These are phyloP conservation scores for Pimephales promelas DNA, from an alignment of 2,113 vertebrate species.

Conservation along the genomic window DNA sequence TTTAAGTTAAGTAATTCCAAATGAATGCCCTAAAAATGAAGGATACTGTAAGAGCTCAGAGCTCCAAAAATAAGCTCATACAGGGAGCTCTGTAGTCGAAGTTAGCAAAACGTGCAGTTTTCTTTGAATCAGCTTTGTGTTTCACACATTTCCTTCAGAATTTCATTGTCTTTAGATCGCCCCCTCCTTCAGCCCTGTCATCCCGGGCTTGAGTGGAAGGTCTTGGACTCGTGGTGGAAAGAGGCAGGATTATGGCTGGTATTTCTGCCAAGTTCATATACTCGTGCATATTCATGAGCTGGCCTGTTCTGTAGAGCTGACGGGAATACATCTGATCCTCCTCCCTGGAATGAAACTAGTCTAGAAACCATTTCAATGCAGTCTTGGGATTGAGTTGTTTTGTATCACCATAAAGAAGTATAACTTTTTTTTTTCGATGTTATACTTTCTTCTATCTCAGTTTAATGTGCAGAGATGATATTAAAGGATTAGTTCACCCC, in stretches of 20 bases:
- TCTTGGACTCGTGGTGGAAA: slow-evolving; percentile 10
- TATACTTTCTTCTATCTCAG: background rate
- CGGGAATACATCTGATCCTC: slow-evolving; percentile 16
- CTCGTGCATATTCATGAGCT: slow-evolving; percentile 31
- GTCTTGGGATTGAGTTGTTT: slow-evolving; percentile 12
- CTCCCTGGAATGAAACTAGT: slow-evolving; percentile 12
- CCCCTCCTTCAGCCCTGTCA: slow-evolving; percentile 2
- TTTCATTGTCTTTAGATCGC: background rate
- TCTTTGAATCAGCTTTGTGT: slow-evolving; percentile 2
- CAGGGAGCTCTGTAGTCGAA: background rate
- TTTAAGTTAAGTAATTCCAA: too few relatives aligned
- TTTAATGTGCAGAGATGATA: background rate
- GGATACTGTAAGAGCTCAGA: too few relatives aligned
- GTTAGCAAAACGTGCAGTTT: background rate
- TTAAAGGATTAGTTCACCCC: too few relatives aligned
- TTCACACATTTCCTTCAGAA: slow-evolving; percentile 19
- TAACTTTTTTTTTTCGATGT: too few relatives aligned
- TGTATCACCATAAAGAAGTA: background rate
- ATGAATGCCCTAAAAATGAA: too few relatives aligned
- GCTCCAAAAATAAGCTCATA: too few relatives aligned
- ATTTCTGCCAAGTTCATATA: background rate
- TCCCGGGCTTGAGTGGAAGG: background rate
- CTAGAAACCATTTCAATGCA: slow-evolving; percentile 15
- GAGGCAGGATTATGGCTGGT: background rate
- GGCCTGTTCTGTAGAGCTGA: slow-evolving; percentile 3